Conservation (phyloP, 2,888 invertebrate species). For the Abrostola triplasia region DNA sequence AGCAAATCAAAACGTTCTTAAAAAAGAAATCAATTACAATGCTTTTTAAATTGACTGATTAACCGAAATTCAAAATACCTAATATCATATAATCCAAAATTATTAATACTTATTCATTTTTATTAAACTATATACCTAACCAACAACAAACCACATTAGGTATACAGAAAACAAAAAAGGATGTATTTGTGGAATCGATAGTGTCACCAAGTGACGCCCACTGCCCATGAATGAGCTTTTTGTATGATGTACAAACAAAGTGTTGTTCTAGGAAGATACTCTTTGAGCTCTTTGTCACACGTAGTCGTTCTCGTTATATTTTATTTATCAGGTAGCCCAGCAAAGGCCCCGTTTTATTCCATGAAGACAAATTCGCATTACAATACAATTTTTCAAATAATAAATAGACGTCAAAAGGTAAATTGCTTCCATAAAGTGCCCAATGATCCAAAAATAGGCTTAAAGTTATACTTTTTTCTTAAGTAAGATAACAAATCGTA, state of each 20-base stretch:
- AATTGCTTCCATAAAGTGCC: too few relatives aligned
- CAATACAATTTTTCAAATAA: constrained; percentile 35
- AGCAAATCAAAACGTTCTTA: too few relatives aligned
- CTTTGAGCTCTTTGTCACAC: constrained; percentile 70
- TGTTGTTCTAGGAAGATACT: constrained; percentile 73
- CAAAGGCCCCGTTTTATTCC: constrained; percentile 57
- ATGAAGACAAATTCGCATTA: constrained; percentile 37
- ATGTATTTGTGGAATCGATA: constrained; percentile 53
- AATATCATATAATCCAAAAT: background rate
- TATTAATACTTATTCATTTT: background rate
- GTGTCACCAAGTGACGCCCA: constrained; percentile 46
- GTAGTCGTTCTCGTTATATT: constrained; percentile 43
- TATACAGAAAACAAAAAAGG: constrained; percentile 28
- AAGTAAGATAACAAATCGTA: too few relatives aligned
- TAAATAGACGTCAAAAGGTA: background rate
- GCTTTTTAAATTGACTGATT: too few relatives aligned
- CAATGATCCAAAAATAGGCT: too few relatives aligned
- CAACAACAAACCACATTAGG: constrained; percentile 8
- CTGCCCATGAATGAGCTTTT: constrained; percentile 62
- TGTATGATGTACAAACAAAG: constrained; percentile 68
- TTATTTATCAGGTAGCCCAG: constrained; percentile 57
- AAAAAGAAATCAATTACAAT: background rate
- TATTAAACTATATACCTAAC: background rate
- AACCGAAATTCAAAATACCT: background rate
- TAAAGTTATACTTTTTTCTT: too few relatives aligned